Conservation (phyloP, 1,140 invertebrate genomes). For the Diplogasteroides magnus region DNA sequence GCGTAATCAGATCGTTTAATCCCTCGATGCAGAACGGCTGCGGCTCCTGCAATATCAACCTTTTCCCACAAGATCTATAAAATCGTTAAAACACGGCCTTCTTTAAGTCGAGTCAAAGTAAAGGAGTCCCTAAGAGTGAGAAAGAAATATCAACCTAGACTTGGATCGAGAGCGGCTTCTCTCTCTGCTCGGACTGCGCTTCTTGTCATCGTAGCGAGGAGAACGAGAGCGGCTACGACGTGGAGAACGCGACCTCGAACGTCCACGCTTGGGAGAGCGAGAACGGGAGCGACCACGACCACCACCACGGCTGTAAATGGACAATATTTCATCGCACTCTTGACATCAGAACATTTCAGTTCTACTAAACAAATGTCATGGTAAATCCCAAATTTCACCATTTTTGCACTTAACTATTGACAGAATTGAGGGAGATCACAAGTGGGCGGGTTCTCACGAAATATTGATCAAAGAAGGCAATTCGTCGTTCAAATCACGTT, state of each 20-base stretch:
- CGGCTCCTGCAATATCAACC: neutral
- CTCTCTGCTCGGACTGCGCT: neutral
- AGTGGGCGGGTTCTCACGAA: neutral
- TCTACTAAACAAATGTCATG: too few relatives aligned
- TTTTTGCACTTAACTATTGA: neutral
- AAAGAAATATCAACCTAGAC: neutral
- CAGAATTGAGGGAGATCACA: neutral
- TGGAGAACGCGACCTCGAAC: conserved; percentile 8
- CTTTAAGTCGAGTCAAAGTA: too few relatives aligned
- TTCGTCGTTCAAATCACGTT: neutral
- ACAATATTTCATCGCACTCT: too few relatives aligned
- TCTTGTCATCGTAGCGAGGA: conserved; percentile 14
- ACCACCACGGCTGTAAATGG: conserved; percentile 10
- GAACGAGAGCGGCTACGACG: conserved; percentile 12
- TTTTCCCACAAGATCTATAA: neutral
- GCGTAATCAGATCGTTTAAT: too few relatives aligned
- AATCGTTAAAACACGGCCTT: too few relatives aligned
- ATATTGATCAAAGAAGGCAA: neutral
- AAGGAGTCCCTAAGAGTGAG: too few relatives aligned
- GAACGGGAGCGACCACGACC: conserved; percentile 21
- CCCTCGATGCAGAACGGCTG: neutral
- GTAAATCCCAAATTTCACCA: too few relatives aligned
- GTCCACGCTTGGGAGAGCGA: conserved; percentile 19
- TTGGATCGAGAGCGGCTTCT: neutral
- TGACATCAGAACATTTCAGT: too few relatives aligned